phyloP scores from a whole-genome alignment of 2,888 invertebrate species.

The Sarcophaga rosellei region DNA sequence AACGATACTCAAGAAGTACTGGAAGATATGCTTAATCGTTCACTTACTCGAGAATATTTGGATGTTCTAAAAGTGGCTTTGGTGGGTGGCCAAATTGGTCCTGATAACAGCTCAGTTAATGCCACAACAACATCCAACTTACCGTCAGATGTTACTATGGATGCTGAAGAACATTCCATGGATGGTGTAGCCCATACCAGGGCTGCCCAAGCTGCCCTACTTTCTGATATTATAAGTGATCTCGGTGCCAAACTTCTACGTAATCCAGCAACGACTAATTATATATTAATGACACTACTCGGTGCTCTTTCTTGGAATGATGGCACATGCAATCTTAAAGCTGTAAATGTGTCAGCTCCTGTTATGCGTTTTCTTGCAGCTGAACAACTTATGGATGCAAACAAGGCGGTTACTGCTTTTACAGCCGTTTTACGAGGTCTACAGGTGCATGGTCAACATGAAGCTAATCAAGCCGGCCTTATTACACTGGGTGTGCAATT shows the following conservation, averaged over 20 bases:
- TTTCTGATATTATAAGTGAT: slow-evolving; percentile 90
- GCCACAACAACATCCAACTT: slow-evolving; percentile 64
- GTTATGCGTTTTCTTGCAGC: slow-evolving; percentile 86
- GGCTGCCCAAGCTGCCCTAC: slow-evolving; percentile 81
- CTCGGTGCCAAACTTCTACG: slow-evolving; percentile 89
- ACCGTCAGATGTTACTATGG: slow-evolving; percentile 82
- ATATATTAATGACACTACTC: slow-evolving; percentile 84
- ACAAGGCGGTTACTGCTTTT: slow-evolving; percentile 88
- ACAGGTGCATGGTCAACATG: slow-evolving; percentile 94
- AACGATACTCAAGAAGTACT: slow-evolving; percentile 90
- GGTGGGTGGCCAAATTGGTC: slow-evolving; percentile 85
- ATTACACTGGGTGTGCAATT: slow-evolving; percentile 91
- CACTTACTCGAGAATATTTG: slow-evolving; percentile 92
- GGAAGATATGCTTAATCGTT: slow-evolving; percentile 92
- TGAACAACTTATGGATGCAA: slow-evolving; percentile 85
- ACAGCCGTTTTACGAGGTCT: slow-evolving; percentile 90
- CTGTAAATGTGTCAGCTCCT: slow-evolving; percentile 88
- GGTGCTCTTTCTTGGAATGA: slow-evolving; percentile 93
- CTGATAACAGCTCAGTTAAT: slow-evolving; percentile 71
- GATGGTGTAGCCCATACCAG: slow-evolving; percentile 84
- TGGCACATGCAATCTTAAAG: slow-evolving; percentile 90
- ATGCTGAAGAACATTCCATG: slow-evolving; percentile 86
- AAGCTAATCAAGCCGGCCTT: slow-evolving; percentile 90
- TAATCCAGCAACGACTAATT: slow-evolving; percentile 85
- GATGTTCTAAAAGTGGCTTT: slow-evolving; percentile 90